Percentiles rank a stretch among this genome's conserved stretches.
Conservation (phyloP, 2,888 invertebrate species). For the Apantesis nais region DNA sequence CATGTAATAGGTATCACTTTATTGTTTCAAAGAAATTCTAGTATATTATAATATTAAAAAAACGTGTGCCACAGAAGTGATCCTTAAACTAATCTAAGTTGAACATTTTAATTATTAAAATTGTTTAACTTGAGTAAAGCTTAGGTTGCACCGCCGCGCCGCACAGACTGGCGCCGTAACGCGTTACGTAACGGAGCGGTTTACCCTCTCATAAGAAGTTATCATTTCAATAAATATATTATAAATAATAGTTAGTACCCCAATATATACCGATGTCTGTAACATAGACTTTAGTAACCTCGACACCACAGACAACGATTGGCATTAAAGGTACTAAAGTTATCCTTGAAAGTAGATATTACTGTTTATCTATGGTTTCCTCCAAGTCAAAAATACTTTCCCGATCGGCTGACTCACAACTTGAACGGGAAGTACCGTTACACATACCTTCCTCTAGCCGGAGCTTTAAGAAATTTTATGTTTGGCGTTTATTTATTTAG, state of each 20-base stretch:
- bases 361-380: neutral
- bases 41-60: neutral
- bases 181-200: too few relatives aligned
- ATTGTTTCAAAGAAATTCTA: neutral
- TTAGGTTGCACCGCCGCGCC: too few relatives aligned
- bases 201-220: too few relatives aligned
- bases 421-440: conserved; percentile 1
- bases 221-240: too few relatives aligned
- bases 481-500: neutral
- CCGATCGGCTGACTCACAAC: conserved; percentile 7
- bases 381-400: conserved; percentile 1
- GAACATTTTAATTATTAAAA: too few relatives aligned
- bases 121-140: too few relatives aligned
- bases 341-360: neutral
- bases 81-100: too few relatives aligned
- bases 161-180: too few relatives aligned
- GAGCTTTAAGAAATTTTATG: neutral
- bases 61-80: too few relatives aligned
- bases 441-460: neutral
- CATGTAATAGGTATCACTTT: neutral
- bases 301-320: neutral
- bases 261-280: too few relatives aligned
- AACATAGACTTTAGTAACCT: neutral
- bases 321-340: neutral
- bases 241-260: too few relatives aligned